Evolutionary conservation across 2,113 vertebrate species (phyloP).

Genomic region (Epinephelus fuscoguttatus): DNA sequence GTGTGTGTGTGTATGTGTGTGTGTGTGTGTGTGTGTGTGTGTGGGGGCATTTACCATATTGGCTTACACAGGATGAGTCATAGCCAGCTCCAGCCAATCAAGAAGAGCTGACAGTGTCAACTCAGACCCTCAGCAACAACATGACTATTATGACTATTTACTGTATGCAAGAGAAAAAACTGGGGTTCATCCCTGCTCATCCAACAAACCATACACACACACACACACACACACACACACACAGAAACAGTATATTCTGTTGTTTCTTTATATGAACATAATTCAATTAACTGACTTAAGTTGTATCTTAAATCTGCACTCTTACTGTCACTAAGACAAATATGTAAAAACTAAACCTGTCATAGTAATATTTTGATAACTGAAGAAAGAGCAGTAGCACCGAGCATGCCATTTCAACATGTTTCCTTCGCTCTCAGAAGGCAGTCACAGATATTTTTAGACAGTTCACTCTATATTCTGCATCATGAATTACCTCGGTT

Average conservation of each 20-base stretch:
- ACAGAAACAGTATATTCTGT: background rate
- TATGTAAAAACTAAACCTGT: background rate
- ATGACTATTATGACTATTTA: constrained; percentile 78
- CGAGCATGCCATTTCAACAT: constrained; percentile 25
- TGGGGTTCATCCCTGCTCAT: constrained; percentile 44
- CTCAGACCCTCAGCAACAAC: constrained; percentile 85
- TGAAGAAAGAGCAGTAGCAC: constrained; percentile 32
- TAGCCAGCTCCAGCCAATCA: constrained; percentile 73
- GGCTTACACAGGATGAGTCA: constrained; percentile 75
- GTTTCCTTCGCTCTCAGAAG: constrained; percentile 41
- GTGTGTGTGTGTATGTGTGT: constrained; percentile 9
- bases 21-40: constrained; percentile 1
- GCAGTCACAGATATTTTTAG: constrained; percentile 71
- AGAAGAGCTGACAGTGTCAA: constrained; percentile 61
- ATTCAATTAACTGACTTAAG: background rate
- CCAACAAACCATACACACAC: background rate
- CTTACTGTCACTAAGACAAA: background rate
- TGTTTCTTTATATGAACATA: background rate
- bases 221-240: background rate
- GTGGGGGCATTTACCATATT: constrained; percentile 65
- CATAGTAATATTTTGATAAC: background rate
- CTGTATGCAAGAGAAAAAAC: constrained; percentile 64
- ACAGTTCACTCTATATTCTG: constrained; percentile 61
- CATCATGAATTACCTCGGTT: constrained; percentile 83
- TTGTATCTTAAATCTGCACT: background rate